Percentiles rank a stretch among this genome's conserved stretches.
Conservation (phyloP, 2,113 vertebrate genomes). For the Theristicus caerulescens region DNA sequence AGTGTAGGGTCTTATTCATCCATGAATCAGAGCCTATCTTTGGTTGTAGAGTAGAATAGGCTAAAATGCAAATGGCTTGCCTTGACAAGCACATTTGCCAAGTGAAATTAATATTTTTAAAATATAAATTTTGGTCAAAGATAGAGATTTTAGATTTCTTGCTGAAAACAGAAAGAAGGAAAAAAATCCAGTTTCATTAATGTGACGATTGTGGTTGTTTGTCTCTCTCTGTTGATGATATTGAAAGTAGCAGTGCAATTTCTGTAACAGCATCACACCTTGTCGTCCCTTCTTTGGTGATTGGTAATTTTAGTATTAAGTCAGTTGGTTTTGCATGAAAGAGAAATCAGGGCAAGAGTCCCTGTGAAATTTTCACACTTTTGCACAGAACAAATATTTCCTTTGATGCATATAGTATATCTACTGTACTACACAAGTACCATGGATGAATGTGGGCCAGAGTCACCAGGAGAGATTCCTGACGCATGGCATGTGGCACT, state of each 20-base stretch:
- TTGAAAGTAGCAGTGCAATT: neutral
- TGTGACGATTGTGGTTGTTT: neutral
- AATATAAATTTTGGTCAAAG: neutral
- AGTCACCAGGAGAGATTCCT: neutral
- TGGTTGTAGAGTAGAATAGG: neutral
- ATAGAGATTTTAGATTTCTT: neutral
- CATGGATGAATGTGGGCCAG: neutral
- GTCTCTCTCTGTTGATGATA: neutral
- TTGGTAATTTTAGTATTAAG: neutral
- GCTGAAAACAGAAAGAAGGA: neutral
- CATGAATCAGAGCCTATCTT: neutral
- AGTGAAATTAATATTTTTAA: neutral
- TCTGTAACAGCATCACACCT: neutral
- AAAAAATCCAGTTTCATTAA: neutral
- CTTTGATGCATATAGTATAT: neutral
- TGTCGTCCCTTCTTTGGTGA: neutral
- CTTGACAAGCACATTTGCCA: neutral
- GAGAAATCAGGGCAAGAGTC: neutral
- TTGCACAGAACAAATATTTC: neutral
- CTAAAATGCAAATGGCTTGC: neutral
- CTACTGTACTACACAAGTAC: neutral
- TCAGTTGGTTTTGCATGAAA: neutral
- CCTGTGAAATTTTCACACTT: neutral
- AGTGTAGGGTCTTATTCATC: neutral
- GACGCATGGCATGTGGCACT: rapidly evolving